Conservation (phyloP, 2,888 invertebrate species). For the Megaustenia siamemsis region DNA sequence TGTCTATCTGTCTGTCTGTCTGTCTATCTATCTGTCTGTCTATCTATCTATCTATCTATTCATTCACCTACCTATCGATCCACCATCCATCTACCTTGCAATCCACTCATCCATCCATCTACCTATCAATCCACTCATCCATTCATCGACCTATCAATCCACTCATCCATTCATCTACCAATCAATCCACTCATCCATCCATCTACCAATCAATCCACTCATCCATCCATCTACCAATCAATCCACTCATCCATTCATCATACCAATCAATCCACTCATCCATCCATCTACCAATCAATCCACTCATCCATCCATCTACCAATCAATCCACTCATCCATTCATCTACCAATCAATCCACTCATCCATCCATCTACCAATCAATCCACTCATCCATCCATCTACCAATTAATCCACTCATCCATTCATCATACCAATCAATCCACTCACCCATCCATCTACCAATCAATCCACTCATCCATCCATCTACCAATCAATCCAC, state of each 20-base stretch:
- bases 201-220: not conserved
- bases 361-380: too few species aligned
- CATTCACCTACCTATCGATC: too few species aligned
- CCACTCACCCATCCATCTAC: not conserved
- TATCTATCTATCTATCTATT: not conserved
- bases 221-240: not conserved
- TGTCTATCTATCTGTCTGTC: not conserved
- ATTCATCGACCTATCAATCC: not conserved
- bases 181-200: not conserved
- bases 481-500: not conserved
- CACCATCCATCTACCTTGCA: not conserved
- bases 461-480: not conserved
- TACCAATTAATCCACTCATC: too few species aligned
- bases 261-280: not conserved
- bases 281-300: not conserved
- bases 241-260: not conserved
- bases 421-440: not conserved
- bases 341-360: not conserved
- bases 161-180: not conserved
- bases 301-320: not conserved
- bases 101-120: not conserved
- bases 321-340: not conserved
- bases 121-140: not conserved
- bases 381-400: too few species aligned
- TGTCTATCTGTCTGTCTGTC: not conserved